phyloP scores from a whole-genome alignment of 2,888 invertebrate genomes.

The Synergus gifuensis region DNA sequence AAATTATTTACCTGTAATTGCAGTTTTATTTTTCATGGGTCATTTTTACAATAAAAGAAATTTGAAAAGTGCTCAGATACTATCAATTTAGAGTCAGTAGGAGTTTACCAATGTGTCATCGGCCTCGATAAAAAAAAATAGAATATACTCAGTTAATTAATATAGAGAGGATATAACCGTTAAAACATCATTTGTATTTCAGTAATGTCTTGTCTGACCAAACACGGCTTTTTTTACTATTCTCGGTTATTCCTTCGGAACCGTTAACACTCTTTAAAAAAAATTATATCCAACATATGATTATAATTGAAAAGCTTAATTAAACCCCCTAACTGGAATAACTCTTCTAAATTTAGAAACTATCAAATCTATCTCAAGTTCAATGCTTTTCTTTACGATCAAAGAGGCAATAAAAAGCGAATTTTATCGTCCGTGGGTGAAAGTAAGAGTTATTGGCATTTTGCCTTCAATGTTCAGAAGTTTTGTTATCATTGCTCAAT shows the following conservation, averaged over 20 bases:
- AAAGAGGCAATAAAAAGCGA: neutral
- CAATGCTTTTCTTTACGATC: neutral
- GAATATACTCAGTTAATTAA: neutral
- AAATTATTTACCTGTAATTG: constrained; percentile 1
- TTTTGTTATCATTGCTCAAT: neutral
- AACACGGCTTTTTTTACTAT: neutral
- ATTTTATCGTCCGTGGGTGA: neutral
- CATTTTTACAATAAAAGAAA: neutral
- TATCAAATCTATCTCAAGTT: neutral
- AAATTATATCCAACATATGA: neutral
- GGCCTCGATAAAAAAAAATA: neutral
- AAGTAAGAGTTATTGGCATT: neutral
- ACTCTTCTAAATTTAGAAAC: neutral
- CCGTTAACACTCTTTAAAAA: neutral
- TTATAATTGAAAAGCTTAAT: neutral
- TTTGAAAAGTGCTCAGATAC: neutral
- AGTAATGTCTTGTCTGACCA: neutral
- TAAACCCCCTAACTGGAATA: neutral
- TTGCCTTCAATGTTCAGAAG: neutral
- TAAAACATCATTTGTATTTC: neutral
- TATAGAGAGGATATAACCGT: neutral
- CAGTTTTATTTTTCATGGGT: neutral
- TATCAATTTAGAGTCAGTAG: neutral
- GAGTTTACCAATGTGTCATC: neutral
- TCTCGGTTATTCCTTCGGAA: neutral